Evolutionary conservation across 2,797 vertebrate species (phyloP).

Genomic region (Alfaro cultratus): DNA sequence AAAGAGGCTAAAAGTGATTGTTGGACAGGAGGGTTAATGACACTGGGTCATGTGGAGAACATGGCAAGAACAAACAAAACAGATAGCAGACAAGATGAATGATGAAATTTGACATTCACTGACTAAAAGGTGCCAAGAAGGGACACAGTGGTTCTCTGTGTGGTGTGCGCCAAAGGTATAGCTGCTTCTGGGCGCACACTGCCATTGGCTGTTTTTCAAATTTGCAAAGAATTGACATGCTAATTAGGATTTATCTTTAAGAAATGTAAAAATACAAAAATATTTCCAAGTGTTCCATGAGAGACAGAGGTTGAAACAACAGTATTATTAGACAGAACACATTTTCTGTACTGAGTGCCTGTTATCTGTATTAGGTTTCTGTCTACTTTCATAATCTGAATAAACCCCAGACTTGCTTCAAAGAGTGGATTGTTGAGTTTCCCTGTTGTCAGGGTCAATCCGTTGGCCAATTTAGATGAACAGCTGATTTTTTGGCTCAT

Average conservation of each 20-base stretch:
- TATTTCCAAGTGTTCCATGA: too few species aligned
- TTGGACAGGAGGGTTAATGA: slow-evolving; percentile 22
- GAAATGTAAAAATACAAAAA: not conserved
- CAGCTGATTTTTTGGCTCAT: not conserved
- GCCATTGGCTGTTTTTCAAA: not conserved
- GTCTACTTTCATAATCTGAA: too few species aligned
- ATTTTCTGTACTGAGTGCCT: not conserved
- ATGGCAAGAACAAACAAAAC: slow-evolving; percentile 21
- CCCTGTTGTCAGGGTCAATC: not conserved
- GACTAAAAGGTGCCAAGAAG: slow-evolving; percentile 24
- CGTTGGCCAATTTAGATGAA: not conserved
- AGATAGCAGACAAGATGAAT: slow-evolving; percentile 31
- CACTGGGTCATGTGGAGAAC: slow-evolving; percentile 19
- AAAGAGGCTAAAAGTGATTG: slow-evolving; percentile 41
- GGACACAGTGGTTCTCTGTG: not conserved
- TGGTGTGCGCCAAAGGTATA: not conserved
- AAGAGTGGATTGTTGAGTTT: not conserved
- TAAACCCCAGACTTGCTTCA: not conserved
- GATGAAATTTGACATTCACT: slow-evolving; percentile 38
- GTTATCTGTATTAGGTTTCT: not conserved
- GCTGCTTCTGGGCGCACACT: not conserved
- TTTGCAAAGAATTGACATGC: not conserved
- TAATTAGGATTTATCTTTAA: not conserved
- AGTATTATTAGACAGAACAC: not conserved
- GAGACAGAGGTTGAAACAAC: not conserved